phyloP scores from a whole-genome alignment of 2,797 vertebrate species.

The Helicolenus hilgendorfi region DNA sequence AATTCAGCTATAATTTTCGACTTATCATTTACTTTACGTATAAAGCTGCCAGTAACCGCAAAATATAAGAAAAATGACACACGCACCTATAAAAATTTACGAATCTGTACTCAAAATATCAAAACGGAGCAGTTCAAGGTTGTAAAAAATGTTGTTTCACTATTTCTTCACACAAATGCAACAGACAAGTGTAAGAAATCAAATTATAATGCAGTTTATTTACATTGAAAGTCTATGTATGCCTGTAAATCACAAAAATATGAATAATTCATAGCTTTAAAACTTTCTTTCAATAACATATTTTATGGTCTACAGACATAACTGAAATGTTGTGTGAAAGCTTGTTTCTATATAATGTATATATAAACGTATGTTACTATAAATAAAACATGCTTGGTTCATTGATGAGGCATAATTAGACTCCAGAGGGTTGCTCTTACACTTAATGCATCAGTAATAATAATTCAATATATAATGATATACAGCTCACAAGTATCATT shows the following conservation, averaged over 20 bases:
- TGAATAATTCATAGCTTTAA: background rate
- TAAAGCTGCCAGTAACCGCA: background rate
- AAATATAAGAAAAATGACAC: background rate
- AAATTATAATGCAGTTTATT: background rate
- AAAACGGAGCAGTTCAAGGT: background rate
- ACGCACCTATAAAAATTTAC: background rate
- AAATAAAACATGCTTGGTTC: background rate
- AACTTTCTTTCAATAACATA: background rate
- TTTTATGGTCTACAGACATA: background rate
- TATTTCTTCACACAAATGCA: background rate
- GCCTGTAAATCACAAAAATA: background rate
- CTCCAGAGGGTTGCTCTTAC: background rate
- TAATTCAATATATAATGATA: background rate
- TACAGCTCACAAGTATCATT: background rate
- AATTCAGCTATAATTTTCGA: background rate
- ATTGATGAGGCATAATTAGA: background rate
- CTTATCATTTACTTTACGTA: background rate
- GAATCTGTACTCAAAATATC: background rate
- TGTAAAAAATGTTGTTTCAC: background rate
- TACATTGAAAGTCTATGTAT: background rate
- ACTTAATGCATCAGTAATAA: background rate
- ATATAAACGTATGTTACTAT: background rate
- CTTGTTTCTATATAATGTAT: background rate
- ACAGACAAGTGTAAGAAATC: background rate
- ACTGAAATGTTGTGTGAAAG: background rate